phyloP scores from a whole-genome alignment of 2,888 invertebrate genomes.

The Leucophenga maculata region DNA sequence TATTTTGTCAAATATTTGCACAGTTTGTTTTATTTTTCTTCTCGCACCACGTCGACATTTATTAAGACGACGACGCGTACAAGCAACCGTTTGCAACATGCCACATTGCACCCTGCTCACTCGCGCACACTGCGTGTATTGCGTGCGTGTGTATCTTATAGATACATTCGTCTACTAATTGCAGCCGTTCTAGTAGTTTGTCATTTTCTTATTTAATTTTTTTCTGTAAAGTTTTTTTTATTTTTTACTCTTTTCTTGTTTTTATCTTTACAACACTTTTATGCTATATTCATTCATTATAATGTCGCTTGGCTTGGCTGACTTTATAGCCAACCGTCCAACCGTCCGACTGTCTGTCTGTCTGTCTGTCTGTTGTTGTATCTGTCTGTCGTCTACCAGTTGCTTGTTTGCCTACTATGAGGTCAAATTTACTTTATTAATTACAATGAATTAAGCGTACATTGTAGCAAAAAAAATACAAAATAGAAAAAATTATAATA shows the following conservation, averaged over 20 bases:
- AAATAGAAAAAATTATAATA: too few species aligned
- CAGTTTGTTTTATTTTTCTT: constrained; percentile 54
- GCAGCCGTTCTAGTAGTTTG: constrained; percentile 55
- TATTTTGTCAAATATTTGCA: constrained; percentile 67
- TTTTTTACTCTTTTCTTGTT: constrained; percentile 13
- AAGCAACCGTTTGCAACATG: constrained; percentile 35
- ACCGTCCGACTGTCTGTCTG: too few species aligned
- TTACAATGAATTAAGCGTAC: constrained; percentile 44
- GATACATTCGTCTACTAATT: constrained; percentile 44
- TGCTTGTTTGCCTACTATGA: constrained; percentile 46
- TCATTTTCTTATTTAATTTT: constrained; percentile 53
- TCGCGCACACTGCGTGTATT: constrained; percentile 18
- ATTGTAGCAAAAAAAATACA: neutral
- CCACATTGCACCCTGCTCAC: neutral
- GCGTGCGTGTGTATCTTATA: neutral
- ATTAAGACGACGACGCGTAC: constrained; percentile 56
- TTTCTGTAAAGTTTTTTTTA: constrained; percentile 28
- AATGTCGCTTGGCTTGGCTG: constrained; percentile 49
- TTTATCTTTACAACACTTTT: constrained; percentile 12
- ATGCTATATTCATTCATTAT: constrained; percentile 53
- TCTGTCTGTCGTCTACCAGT: too few species aligned
- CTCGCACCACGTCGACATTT: constrained; percentile 59
- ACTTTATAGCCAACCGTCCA: too few species aligned
- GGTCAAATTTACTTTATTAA: constrained; percentile 68
- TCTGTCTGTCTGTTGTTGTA: too few species aligned